phyloP scores from a whole-genome alignment of 2,113 vertebrate genomes.

The Siniperca knerii region DNA sequence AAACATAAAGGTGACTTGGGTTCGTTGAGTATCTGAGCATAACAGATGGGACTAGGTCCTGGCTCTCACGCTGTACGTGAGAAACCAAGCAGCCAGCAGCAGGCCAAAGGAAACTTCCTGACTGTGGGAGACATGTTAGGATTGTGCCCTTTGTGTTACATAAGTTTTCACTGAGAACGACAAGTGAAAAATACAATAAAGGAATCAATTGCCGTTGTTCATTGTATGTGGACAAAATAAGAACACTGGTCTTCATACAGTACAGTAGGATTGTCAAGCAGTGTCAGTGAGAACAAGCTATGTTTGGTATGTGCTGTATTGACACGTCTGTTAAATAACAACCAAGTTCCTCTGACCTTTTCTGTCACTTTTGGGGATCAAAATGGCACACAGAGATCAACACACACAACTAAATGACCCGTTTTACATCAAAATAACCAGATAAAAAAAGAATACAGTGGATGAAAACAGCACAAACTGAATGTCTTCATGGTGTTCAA shows the following conservation, averaged over 20 bases:
- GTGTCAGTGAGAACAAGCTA: conserved; percentile 15
- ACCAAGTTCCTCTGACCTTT: conserved; percentile 32
- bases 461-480: not conserved
- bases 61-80: conserved; percentile 42
- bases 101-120: conserved; percentile 46
- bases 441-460: not conserved
- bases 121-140: conserved; percentile 2
- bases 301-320: conserved; percentile 53
- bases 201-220: not conserved
- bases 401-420: not conserved
- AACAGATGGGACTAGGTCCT: conserved; percentile 67
- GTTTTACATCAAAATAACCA: not conserved
- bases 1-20: conserved; percentile 68
- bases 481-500: not conserved
- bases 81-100: conserved; percentile 53
- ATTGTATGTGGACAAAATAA: not conserved
- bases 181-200: not conserved
- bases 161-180: not conserved
- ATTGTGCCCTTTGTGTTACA: not conserved
- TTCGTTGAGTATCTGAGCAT: conserved; percentile 54
- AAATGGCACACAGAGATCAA: conserved; percentile 1
- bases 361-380: not conserved
- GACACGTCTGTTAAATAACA: conserved; percentile 59
- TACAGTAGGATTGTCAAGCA: not conserved
- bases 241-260: not conserved